Evolutionary conservation across 2,888 invertebrate species (phyloP).

Genomic region (Netelia inedita): DNA sequence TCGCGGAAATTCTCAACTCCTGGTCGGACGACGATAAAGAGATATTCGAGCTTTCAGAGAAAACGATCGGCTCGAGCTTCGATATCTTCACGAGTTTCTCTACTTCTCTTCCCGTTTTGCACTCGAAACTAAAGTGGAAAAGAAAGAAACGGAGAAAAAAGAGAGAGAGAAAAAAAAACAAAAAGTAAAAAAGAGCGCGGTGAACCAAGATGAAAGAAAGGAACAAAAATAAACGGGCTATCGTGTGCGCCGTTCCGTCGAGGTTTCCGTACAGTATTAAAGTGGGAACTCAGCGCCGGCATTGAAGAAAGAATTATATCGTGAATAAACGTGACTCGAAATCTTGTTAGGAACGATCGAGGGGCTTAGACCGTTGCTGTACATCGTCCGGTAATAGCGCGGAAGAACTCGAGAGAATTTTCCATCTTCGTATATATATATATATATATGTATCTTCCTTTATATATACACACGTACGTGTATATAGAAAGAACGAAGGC

Average conservation of each 20-base stretch:
- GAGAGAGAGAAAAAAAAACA: conserved; percentile 6
- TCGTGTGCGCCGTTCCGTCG: not conserved
- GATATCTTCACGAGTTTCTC: conserved; percentile 19
- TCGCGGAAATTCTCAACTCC: conserved; percentile 39
- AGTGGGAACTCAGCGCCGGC: conserved; percentile 17
- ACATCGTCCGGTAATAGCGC: conserved; percentile 46
- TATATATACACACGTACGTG: not conserved
- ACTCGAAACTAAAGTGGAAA: conserved; percentile 57
- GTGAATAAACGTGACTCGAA: conserved; percentile 51
- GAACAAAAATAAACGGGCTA: conserved; percentile 17
- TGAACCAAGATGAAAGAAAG: too few relatives aligned
- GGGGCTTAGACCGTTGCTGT: conserved; percentile 7
- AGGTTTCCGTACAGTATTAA: conserved; percentile 13
- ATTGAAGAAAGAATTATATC: conserved; percentile 35
- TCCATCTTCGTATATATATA: conserved; percentile 1
- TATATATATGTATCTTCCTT: conserved; percentile 3
- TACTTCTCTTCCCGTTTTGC: conserved; percentile 34
- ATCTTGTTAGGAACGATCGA: conserved; percentile 30
- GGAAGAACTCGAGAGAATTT: conserved; percentile 46
- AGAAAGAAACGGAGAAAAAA: not conserved
- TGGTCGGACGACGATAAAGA: conserved; percentile 14
- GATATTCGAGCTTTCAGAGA: conserved; percentile 51
- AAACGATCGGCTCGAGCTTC: conserved; percentile 40
- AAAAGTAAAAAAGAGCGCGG: not conserved
- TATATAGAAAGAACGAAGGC: conserved; percentile 49